Evolutionary conservation across 1,140 invertebrate genomes (phyloP), one percentile per base, ranked within the genome.

Genomic region (Harpegnathos saltator): DNA sequence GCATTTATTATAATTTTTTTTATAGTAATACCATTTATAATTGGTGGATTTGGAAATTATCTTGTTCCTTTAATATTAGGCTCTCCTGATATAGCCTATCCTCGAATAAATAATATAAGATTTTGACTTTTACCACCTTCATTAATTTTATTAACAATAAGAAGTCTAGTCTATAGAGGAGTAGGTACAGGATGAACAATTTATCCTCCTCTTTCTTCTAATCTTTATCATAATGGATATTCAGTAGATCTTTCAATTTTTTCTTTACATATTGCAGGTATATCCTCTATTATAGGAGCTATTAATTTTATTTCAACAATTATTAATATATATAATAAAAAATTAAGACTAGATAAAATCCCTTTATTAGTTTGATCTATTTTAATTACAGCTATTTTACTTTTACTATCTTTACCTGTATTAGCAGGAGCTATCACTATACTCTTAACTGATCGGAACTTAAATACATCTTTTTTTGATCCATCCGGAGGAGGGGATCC

Each of bases 371-470:
- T 93, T 1, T 97, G 96, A 95, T 94, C 96, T 33, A 95, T 97
- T 52, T 91, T 95, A 89, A 95, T 97, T 94, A 97, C 96, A 71
- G 95, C 96, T 33, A 90, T 97, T 92, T 88, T 97, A 90, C 86
- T 97, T 69, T 81, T 97, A 54, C 86, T 97, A 85, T 96, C 96
- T 12, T 87, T 97, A 86, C 96, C 96, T 3, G 96, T 97, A 14
- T 91, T 97, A 94, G 97, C 96, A 1, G 96, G 96, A 75, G 96
- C 95, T 59, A 96, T 97, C 94, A 97, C 96, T 50, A 97, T 97
- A 95, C 85, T 97, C 84, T 92, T 97, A 92, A 95, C 95, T 22
- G 96, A 97, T 94, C 96, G 96, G 91, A 96, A 97, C 93, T 91
- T 97, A 91, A 96, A 96, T 95, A 96, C 96, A 44, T 95, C 95